A percentile compares a stretch with the other conserved stretches of the same genome.
Evolutionary conservation across 2,888 invertebrate genomes (phyloP).

Genomic region (Ligdia adustata): DNA sequence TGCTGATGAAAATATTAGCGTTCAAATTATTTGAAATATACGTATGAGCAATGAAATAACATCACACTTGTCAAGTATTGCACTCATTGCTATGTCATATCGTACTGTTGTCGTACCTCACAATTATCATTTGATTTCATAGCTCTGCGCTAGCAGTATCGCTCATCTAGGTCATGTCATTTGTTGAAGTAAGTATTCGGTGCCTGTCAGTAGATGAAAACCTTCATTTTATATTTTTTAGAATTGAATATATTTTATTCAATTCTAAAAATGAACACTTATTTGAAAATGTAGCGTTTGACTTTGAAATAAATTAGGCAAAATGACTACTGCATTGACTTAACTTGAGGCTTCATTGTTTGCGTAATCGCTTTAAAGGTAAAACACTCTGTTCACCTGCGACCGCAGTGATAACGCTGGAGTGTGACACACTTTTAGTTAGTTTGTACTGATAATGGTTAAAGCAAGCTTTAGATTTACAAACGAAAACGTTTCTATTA

Average conservation of each 20-base stretch:
- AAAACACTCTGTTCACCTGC: constrained; percentile 47
- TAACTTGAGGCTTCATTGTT: too few species aligned
- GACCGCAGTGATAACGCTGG: constrained; percentile 40
- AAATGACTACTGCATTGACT: too few species aligned
- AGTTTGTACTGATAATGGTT: constrained; percentile 55
- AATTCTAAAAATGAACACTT: too few species aligned
- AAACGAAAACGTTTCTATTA: constrained; percentile 25
- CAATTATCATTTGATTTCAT: constrained; percentile 25
- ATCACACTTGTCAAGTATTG: constrained; percentile 8
- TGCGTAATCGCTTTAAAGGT: background rate
- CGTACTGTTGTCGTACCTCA: too few species aligned
- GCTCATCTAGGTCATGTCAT: constrained; percentile 59
- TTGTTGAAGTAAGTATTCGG: constrained; percentile 45
- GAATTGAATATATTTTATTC: too few species aligned
- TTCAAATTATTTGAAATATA: too few species aligned
- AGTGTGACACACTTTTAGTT: constrained; percentile 67
- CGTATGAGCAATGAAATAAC: too few species aligned
- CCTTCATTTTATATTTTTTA: too few species aligned
- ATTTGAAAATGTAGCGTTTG: too few species aligned
- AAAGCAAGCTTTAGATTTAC: constrained; percentile 46
- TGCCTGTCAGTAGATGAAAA: constrained; percentile 45
- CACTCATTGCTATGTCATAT: constrained; percentile 15
- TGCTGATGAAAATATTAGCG: too few species aligned
- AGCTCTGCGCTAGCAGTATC: constrained; percentile 28
- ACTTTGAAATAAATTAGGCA: too few species aligned